These are phyloP conservation scores for Forbesichthys agassizii DNA, from an alignment of 2,113 vertebrate genomes.

Conservation along the genomic window DNA sequence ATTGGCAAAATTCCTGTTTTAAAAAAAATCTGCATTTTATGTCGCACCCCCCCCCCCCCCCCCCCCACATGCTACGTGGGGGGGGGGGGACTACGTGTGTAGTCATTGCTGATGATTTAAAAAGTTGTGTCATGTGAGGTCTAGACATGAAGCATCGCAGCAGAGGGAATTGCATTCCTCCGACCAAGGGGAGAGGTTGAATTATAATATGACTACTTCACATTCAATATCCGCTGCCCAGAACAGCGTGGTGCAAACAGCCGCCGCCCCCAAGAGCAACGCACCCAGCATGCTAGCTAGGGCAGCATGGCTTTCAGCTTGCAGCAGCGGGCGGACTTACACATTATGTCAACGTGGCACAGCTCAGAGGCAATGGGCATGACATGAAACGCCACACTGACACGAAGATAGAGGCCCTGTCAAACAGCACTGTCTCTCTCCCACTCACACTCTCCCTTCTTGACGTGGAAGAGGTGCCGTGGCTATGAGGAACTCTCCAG, in stretches of 20 bases:
- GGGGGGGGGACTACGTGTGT: no score
- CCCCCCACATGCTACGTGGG: no score
- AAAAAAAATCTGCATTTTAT: no score
- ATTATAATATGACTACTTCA: conserved; percentile 57
- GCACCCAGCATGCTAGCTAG: not conserved
- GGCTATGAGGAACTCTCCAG: conserved; percentile 6
- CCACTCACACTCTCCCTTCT: conserved; percentile 11
- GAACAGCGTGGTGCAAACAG: conserved; percentile 47
- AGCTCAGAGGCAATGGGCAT: conserved; percentile 33
- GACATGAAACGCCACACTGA: conserved; percentile 39
- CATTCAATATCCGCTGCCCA: conserved; percentile 25
- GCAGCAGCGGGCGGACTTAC: conserved; percentile 17
- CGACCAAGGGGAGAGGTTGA: conserved; percentile 1
- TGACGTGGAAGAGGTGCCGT: conserved; percentile 27
- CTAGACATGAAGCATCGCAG: conserved; percentile 24
- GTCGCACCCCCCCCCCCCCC: no score
- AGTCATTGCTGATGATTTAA: conserved; percentile 38
- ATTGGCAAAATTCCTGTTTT: no score
- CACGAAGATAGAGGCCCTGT: conserved; percentile 31
- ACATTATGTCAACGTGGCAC: conserved; percentile 71
- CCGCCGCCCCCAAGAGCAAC: conserved; percentile 11
- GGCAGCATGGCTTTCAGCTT: conserved; percentile 28
- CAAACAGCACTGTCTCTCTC: conserved; percentile 30
- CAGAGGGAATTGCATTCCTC: conserved; percentile 5
- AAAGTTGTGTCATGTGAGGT: conserved; percentile 43